These are phyloP conservation scores for Nyctibius grandis DNA, from an alignment of 2,797 vertebrate genomes.

Conservation along the genomic window DNA sequence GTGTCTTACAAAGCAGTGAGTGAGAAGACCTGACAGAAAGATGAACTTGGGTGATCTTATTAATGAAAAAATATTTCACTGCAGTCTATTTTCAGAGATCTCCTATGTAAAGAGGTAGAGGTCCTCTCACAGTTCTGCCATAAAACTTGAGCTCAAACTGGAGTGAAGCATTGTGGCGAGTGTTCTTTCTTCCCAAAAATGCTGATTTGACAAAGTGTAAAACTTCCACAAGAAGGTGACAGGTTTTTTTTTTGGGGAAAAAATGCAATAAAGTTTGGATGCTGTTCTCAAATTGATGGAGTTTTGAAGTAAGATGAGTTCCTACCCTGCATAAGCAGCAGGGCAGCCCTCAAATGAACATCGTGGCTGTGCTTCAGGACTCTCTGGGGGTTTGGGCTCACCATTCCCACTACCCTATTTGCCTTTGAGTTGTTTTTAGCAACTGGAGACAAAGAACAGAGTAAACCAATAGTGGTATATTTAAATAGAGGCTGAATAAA, in stretches of 20 bases:
- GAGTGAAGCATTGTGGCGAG: neutral
- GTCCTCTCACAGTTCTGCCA: neutral
- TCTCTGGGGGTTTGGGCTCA: neutral
- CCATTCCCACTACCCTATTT: neutral
- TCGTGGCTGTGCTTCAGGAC: neutral
- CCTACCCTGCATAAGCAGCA: neutral
- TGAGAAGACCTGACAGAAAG: neutral
- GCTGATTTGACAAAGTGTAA: neutral
- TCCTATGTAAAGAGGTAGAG: neutral
- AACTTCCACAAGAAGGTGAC: neutral
- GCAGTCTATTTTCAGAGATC: neutral
- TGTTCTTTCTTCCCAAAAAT: neutral
- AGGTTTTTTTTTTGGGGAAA: rapidly evolving
- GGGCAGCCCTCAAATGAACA: neutral
- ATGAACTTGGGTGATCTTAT: neutral
- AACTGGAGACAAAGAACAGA: neutral
- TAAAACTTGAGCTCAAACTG: neutral
- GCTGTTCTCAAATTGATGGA: neutral
- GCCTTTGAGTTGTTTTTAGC: neutral
- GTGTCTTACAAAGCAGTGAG: neutral
- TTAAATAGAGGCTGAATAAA: neutral
- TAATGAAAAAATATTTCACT: neutral
- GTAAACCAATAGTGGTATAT: neutral
- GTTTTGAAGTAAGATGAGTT: neutral
- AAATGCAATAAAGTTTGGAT: neutral